Conservation (phyloP, 2,113 vertebrate genomes). For the Osmerus mordax region DNA sequence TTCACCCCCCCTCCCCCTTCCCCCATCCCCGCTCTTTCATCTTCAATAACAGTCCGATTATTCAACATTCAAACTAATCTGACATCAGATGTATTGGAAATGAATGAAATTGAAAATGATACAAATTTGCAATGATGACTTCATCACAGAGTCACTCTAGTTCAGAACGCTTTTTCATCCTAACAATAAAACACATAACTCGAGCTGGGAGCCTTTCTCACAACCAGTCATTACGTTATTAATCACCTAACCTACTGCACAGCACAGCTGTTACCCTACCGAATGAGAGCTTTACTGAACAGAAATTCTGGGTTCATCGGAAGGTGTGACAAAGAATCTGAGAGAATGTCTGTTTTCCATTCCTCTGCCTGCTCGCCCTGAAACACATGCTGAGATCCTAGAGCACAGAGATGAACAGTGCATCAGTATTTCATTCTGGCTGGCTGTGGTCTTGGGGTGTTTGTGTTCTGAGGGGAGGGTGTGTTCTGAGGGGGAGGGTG, state of each 20-base stretch:
- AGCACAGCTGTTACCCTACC: too few relatives aligned
- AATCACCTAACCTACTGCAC: too few relatives aligned
- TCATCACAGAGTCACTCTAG: not conserved
- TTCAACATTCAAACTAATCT: slow-evolving; percentile 34
- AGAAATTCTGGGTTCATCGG: not conserved
- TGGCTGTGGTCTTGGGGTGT: not conserved
- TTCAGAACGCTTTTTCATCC: too few relatives aligned
- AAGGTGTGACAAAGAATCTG: not conserved
- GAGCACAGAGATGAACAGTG: slow-evolving; percentile 39
- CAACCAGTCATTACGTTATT: too few relatives aligned
- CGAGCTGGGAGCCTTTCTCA: too few relatives aligned
- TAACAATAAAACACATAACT: too few relatives aligned
- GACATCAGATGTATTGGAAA: slow-evolving; percentile 34
- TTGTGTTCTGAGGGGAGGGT: too few relatives aligned
- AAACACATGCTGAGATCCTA: slow-evolving; percentile 45
- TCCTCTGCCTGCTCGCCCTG: not conserved
- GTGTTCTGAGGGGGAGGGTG: too few relatives aligned
- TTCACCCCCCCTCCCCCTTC: too few relatives aligned
- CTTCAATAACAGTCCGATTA: slow-evolving; percentile 12
- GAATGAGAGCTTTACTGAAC: too few relatives aligned
- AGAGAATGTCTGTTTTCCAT: not conserved
- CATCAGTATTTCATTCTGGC: slow-evolving; percentile 50
- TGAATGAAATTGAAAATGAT: not conserved
- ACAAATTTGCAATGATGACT: slow-evolving; percentile 20
- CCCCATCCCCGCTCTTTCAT: not conserved